These are phyloP conservation scores for Morus bassanus DNA, from an alignment of 2,797 vertebrate species.

Conservation along the genomic window DNA sequence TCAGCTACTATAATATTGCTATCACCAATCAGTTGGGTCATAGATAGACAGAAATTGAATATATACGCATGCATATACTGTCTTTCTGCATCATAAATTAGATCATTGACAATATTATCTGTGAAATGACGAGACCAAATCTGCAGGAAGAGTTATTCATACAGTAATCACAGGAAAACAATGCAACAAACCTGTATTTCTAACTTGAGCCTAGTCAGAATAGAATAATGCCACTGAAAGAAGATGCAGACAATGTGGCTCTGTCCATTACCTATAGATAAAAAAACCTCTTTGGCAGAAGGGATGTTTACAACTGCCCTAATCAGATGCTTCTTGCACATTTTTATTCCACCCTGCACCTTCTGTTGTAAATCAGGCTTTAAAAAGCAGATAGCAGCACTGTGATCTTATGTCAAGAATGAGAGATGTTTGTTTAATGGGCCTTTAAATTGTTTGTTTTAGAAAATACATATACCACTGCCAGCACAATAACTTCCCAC, in stretches of 20 bases:
- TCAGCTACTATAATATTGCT: neutral
- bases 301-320: slow-evolving; percentile 19
- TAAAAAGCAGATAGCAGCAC: slow-evolving; percentile 44
- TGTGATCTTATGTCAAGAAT: slow-evolving; percentile 44
- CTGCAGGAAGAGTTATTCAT: neutral
- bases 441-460: slow-evolving; percentile 58
- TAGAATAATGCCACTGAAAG: neutral
- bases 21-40: neutral
- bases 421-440: slow-evolving; percentile 61
- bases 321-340: neutral
- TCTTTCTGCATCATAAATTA: neutral
- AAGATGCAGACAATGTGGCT: neutral
- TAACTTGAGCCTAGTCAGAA: neutral
- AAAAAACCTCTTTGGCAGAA: neutral
- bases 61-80: neutral
- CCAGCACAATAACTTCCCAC: slow-evolving; percentile 1
- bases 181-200: neutral
- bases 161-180: neutral
- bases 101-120: neutral
- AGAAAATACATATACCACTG: neutral
- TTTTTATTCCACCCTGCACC: slow-evolving; percentile 27
- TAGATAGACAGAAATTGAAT: neutral
- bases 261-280: neutral
- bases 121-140: neutral
- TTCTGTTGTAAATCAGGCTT: slow-evolving; percentile 53